Base-by-base conservation (phyloP, 2,113 vertebrate genomes). In the Odobenus rosmarus region DNA sequence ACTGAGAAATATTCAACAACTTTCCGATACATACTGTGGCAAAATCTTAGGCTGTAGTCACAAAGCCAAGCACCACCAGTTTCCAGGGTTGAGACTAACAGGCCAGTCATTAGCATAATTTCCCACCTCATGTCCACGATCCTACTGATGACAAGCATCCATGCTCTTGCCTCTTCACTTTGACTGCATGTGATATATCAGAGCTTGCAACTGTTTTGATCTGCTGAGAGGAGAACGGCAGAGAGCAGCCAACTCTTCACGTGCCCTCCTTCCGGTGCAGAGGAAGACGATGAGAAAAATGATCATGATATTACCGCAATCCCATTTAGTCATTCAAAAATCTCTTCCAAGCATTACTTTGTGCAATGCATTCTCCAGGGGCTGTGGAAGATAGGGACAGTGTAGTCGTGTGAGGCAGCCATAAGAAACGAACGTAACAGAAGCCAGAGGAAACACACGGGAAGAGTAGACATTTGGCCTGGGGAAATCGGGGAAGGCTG, bases 131-230 rank as follows among this genome's bases (percentile, higher is more conserved):
- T 16, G 18, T n/a, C 28, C n/a, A 31, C 36, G 24, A 69, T 80
- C 79, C 28, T 24, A 21, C 23, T 74, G 14, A 64, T 62, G 67
- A 67, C 4, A 88, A 95, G 10, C 31, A 93, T 46, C 36, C 69
- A 62, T 31, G 33, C 7, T 79, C n/a, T 72, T 87, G 28, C 23
- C 12, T 96, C 67, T 71, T 77, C 33, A 90, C 95, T 95, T 94
- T 28, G 71, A 39, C 81, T 42, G 7, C n/a, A 46, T 14, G 18
- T 21, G 55, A 55, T 84, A 13, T 26, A 28, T 77, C 46, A 92
- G 57, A 82, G 36, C 12, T 72, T 81, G 13, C 49, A 76, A 76
- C 53, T 69, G 59, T 53, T 82, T 81, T 88, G 49, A 61, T 4
- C n/a, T 51, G 23, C 57, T 53, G 1, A 39, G 62, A 82, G 79